Percentiles rank a stretch among this genome's conserved stretches.
Evolutionary conservation across 2,797 vertebrate species (phyloP).

Genomic region (Sciaenops ocellatus): DNA sequence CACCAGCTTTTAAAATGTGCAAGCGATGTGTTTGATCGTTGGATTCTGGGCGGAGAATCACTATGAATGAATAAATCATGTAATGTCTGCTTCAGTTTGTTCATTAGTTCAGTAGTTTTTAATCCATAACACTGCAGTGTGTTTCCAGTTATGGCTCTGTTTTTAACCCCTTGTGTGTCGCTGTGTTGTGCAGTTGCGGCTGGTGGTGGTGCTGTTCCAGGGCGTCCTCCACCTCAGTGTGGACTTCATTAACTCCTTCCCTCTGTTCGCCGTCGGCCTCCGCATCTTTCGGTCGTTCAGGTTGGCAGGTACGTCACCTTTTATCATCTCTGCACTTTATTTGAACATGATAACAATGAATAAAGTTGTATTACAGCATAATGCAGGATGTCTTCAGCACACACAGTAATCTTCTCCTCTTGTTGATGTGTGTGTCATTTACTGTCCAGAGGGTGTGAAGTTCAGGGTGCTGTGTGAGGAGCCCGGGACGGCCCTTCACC

Average conservation of each 20-base stretch:
- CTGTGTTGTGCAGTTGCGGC: conserved; percentile 86
- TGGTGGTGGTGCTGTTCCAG: conserved; percentile 94
- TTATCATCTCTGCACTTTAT: too few relatives aligned
- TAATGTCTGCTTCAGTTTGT: too few relatives aligned
- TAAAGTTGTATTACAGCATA: not conserved
- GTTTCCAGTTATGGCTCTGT: not conserved
- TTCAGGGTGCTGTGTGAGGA: conserved; percentile 92
- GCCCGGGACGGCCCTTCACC: conserved; percentile 89
- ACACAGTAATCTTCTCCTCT: not conserved
- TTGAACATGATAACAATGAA: too few relatives aligned
- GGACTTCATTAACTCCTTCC: conserved; percentile 94
- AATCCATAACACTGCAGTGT: not conserved
- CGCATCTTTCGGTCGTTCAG: conserved; percentile 91
- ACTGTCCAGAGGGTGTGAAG: conserved; percentile 91
- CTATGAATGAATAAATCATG: too few relatives aligned
- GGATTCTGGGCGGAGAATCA: too few relatives aligned
- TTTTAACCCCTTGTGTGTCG: not conserved
- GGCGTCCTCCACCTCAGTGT: conserved; percentile 92
- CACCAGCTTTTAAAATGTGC: too few relatives aligned
- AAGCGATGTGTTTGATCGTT: too few relatives aligned
- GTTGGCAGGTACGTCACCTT: conserved; percentile 86
- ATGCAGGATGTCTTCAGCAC: not conserved
- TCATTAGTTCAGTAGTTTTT: not conserved
- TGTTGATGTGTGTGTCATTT: conserved; percentile 9
- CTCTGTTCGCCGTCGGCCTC: conserved; percentile 90